phyloP scores from a whole-genome alignment of 2,888 invertebrate species.

The Trimorus sp. region DNA sequence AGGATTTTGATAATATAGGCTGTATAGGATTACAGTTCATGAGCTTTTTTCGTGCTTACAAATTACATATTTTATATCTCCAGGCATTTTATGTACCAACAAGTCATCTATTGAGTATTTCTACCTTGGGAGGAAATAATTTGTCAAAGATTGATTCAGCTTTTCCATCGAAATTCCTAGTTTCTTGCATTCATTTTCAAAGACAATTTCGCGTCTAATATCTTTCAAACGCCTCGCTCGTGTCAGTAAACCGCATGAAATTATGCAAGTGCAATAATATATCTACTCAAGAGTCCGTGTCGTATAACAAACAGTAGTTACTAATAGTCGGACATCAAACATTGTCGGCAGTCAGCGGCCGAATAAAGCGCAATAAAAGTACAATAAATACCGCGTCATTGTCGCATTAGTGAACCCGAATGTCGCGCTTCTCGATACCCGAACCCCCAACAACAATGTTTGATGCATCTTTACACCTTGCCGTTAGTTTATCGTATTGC shows the following conservation, averaged over 20 bases:
- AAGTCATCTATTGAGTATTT: too few species aligned
- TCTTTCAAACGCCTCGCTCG: not conserved
- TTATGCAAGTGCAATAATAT: conserved; percentile 58
- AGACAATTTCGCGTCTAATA: conserved; percentile 16
- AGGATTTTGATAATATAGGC: not conserved
- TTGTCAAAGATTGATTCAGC: too few species aligned
- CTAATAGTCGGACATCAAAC: conserved; percentile 52
- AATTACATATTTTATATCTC: too few species aligned
- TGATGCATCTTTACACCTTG: conserved; percentile 37
- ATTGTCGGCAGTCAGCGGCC: conserved; percentile 25
- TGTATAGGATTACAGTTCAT: too few species aligned
- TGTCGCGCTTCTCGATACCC: conserved; percentile 5
- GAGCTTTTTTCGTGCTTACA: too few species aligned
- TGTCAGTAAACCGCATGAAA: conserved; percentile 34
- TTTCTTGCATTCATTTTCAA: conserved; percentile 9
- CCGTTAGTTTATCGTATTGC: conserved; percentile 24
- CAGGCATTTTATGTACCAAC: too few species aligned
- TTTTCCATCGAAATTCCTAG: conserved; percentile 15
- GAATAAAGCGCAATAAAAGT: not conserved
- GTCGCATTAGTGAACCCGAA: not conserved
- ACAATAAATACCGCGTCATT: not conserved
- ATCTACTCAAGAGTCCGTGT: conserved; percentile 50
- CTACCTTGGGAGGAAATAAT: too few species aligned
- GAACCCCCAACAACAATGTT: conserved; percentile 49
- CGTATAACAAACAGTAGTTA: conserved; percentile 38